These are phyloP conservation scores for Cochlearius cochlearius DNA, from an alignment of 2,113 vertebrate species.

Conservation along the genomic window DNA sequence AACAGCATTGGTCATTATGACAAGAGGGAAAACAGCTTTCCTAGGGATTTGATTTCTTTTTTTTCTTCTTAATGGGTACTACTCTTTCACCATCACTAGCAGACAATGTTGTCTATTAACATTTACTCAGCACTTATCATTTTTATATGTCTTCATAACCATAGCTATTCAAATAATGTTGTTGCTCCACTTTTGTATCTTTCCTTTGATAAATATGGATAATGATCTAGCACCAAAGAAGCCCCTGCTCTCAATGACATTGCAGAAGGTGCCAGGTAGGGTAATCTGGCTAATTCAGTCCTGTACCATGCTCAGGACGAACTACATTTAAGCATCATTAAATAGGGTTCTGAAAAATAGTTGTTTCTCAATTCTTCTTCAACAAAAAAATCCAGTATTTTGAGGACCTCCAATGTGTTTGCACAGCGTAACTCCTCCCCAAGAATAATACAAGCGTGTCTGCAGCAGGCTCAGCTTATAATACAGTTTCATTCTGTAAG, in stretches of 20 bases:
- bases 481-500: not conserved
- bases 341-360: not conserved
- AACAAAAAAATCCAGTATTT: not conserved
- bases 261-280: not conserved
- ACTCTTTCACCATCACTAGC: not conserved
- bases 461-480: too few relatives aligned
- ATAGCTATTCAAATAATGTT: not conserved
- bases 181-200: not conserved
- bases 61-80: not conserved
- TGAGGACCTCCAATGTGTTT: not conserved
- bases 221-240: not conserved
- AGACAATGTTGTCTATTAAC: not conserved
- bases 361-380: not conserved
- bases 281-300: not conserved
- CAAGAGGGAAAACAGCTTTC: not conserved
- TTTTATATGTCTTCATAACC: not conserved
- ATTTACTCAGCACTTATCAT: not conserved
- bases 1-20: not conserved
- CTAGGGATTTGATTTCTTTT: not conserved
- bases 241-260: not conserved
- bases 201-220: not conserved
- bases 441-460: fast-evolving
- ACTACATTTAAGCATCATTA: not conserved
- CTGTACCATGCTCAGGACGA: not conserved
- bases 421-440: too few relatives aligned